These are phyloP conservation scores for Nemapogon koenigi DNA, from an alignment of 2,888 invertebrate genomes.

Conservation along the genomic window DNA sequence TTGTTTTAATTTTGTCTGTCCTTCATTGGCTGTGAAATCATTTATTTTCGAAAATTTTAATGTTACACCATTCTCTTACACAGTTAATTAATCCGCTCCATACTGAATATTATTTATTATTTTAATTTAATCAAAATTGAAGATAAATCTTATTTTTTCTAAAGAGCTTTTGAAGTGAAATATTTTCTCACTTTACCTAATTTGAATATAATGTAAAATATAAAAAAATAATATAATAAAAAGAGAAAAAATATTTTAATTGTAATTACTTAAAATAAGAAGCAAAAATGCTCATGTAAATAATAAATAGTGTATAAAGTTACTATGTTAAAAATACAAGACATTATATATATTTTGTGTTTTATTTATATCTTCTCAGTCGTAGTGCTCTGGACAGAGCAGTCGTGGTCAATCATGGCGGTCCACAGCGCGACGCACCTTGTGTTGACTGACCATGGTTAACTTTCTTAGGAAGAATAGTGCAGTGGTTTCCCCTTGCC, in stretches of 20 bases:
- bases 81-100: too few relatives aligned
- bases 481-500: too few relatives aligned
- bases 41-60: not conserved
- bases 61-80: too few relatives aligned
- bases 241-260: slow-evolving; percentile 56
- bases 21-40: slow-evolving; percentile 13
- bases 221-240: slow-evolving; percentile 53
- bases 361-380: too few relatives aligned
- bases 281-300: slow-evolving; percentile 63
- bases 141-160: slow-evolving; percentile 12
- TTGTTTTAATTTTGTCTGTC: slow-evolving; percentile 2
- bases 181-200: slow-evolving; percentile 53
- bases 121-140: not conserved
- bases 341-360: slow-evolving; percentile 24
- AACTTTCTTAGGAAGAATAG: too few relatives aligned
- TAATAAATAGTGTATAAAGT: slow-evolving; percentile 56
- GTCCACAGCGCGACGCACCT: too few relatives aligned
- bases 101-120: not conserved
- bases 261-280: slow-evolving; percentile 50
- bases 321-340: slow-evolving; percentile 60
- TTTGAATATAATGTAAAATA: slow-evolving; percentile 38
- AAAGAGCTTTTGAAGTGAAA: slow-evolving; percentile 12
- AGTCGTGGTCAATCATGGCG: too few relatives aligned
- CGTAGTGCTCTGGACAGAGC: too few relatives aligned
- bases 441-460: not conserved